A percentile compares a stretch with the other conserved stretches of the same genome.
Conservation (phyloP, 2,113 vertebrate genomes). For the Sceloporus undulatus region DNA sequence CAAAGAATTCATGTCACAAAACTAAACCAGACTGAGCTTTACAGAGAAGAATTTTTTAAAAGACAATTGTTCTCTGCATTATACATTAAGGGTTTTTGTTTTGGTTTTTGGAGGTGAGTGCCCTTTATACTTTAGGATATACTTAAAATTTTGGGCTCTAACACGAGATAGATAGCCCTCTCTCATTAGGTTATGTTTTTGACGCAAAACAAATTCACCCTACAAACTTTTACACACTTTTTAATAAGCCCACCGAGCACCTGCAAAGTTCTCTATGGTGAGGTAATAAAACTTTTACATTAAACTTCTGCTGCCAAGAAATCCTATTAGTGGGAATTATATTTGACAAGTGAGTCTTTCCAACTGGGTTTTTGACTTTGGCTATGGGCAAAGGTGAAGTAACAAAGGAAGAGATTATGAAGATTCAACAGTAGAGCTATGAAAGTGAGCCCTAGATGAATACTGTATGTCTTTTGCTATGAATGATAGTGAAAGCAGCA, state of each 20-base stretch:
- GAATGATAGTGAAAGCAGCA: not conserved
- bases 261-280: not conserved
- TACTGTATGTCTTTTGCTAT: not conserved
- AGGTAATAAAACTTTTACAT: conserved; percentile 22
- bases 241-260: conserved; percentile 29
- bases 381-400: not conserved
- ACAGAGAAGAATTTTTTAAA: not conserved
- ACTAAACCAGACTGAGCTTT: not conserved
- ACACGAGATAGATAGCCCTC: not conserved
- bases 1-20: not conserved
- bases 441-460: not conserved
- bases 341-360: not conserved
- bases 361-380: not conserved
- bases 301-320: conserved; percentile 14
- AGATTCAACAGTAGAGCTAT: not conserved
- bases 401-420: conserved; percentile 24
- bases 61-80: not conserved
- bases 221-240: conserved; percentile 2
- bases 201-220: not conserved
- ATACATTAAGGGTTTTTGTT: not conserved
- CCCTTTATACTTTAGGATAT: not conserved
- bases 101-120: not conserved
- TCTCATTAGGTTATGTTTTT: conserved; percentile 5
- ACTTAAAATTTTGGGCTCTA: not conserved
- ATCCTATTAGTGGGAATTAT: conserved; percentile 9